Percentiles rank a stretch among this genome's conserved stretches.
phyloP scores from a whole-genome alignment of 2,888 invertebrate species.

The Amphimallon solstitiale region DNA sequence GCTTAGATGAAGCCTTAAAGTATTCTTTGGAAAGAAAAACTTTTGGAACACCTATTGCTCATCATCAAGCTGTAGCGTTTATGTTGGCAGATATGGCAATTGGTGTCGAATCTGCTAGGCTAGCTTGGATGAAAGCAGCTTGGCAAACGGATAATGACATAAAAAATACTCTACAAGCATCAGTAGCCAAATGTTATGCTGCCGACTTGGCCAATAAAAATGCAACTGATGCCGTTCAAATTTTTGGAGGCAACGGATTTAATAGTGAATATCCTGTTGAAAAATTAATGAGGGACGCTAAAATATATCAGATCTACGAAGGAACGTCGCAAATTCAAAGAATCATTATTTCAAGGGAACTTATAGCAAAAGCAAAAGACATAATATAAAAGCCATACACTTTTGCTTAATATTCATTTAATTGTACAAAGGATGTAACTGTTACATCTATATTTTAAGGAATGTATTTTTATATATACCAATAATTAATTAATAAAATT shows the following conservation, averaged over 20 bases:
- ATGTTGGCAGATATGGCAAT: conserved; percentile 96
- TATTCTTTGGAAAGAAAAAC: conserved; percentile 94
- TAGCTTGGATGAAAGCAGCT: conserved; percentile 87
- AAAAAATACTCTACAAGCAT: conserved; percentile 86
- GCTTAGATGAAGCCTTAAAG: conserved; percentile 91
- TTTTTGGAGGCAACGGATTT: conserved; percentile 96
- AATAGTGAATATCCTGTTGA: conserved; percentile 98
- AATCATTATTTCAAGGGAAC: conserved; percentile 85
- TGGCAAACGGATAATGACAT: conserved; percentile 90
- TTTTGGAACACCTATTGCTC: conserved; percentile 85
- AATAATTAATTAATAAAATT: too few relatives aligned
- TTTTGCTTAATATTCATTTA: too few relatives aligned
- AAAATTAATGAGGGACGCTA: conserved; percentile 98
- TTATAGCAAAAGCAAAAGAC: conserved; percentile 60
- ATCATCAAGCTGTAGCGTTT: conserved; percentile 92
- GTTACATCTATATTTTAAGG: too few relatives aligned
- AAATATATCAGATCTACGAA: conserved; percentile 98
- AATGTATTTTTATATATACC: too few relatives aligned
- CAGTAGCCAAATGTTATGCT: conserved; percentile 94
- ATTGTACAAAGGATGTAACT: too few relatives aligned
- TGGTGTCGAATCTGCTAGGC: conserved; percentile 85
- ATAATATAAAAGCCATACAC: neutral
- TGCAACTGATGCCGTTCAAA: conserved; percentile 94
- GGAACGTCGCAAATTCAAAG: conserved; percentile 98
- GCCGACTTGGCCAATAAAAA: conserved; percentile 94